Base-by-base conservation (phyloP, 1,140 invertebrate species). In the Brachionus paranguensis region DNA sequence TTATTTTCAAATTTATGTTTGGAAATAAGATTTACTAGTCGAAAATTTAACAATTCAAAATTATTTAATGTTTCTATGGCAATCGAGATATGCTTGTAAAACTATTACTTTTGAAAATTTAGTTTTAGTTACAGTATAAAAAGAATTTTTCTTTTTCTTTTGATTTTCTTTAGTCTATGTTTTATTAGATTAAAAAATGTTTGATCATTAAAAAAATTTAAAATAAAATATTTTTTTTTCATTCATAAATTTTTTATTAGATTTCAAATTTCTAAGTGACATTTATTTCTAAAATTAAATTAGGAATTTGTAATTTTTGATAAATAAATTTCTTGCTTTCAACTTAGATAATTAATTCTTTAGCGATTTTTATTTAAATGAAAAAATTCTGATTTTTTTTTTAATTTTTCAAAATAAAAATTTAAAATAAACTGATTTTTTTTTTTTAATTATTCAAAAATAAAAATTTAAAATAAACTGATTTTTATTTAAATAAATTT, bases 31-130 rank as follows among this genome's bases (percentile, higher is more conserved):
- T 60, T 20, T 60, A 60, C 53, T 60, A 60, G 53, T 60, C 17
- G 53, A 60, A 60, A 60, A 60, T 60, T 20, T 68, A 68, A 33
- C 27, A 68, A 68, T 68, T 68, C 24, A 33, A 33, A 68, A 68
- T 68, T 68, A 68, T 68, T 68, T 68, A 68, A 68, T 68, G 65
- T 68, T 68, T 68, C 65, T 68, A 68, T 68, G 65, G 65, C 27
- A 68, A 68, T 68, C 5, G 65, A 41, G 65, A 68, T 68, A 68
- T 68, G 27, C 27, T 68, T 68, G 27, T 68, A 68, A 33, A 68
- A 12, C 33, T 68, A 68, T 68, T 33, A n/a, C 33, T 68, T 41
- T 68, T 68, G 12, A 33, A 68, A 33, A 33, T 68, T 68, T 33
- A 68, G 33, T 68, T 68, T 14, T 68, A 68, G 27, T 68, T 68